Percentiles rank a stretch among this genome's conserved stretches.
Conservation (phyloP, 2,797 vertebrate genomes). For the Oryzias dopingdopingensis region DNA sequence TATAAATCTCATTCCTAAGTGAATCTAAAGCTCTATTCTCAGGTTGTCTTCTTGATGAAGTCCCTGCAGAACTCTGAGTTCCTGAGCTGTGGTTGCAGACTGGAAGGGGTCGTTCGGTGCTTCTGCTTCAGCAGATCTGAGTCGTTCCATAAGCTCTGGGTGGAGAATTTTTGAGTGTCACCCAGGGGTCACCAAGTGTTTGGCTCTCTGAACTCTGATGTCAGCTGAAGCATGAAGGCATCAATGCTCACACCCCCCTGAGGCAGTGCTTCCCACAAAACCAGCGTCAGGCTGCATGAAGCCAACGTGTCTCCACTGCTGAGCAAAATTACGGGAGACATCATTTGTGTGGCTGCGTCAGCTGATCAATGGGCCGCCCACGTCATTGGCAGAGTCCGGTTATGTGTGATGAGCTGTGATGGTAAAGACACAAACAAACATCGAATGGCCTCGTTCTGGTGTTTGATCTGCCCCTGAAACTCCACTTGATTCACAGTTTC, state of each 20-base stretch:
- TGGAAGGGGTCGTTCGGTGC: background rate
- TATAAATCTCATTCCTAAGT: too few relatives aligned
- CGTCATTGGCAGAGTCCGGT: slow-evolving; percentile 28
- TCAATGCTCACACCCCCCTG: slow-evolving; percentile 37
- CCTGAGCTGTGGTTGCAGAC: background rate
- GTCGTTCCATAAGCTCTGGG: slow-evolving; percentile 42
- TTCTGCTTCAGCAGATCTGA: slow-evolving; percentile 18
- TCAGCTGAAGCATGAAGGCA: slow-evolving; percentile 52
- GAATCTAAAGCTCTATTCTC: too few relatives aligned
- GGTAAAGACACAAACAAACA: slow-evolving; percentile 1
- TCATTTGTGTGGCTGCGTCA: slow-evolving; percentile 18
- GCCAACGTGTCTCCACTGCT: slow-evolving; percentile 29
- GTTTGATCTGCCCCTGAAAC: slow-evolving; percentile 10
- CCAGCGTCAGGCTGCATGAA: slow-evolving; percentile 60
- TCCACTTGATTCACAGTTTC: background rate
- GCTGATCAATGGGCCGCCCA: slow-evolving; percentile 42
- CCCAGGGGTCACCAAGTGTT: slow-evolving; percentile 57
- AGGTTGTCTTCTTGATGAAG: too few relatives aligned
- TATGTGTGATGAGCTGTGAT: slow-evolving; percentile 8
- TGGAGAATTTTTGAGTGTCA: slow-evolving; percentile 48
- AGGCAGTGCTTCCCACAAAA: slow-evolving; percentile 53
- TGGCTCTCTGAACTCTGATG: slow-evolving; percentile 63
- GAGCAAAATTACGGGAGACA: slow-evolving; percentile 30
- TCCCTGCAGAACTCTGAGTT: too few relatives aligned
- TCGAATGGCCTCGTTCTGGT: slow-evolving; percentile 25